A percentile compares a stretch with the other conserved stretches of the same genome.
These are phyloP conservation scores for Laterallus jamaicensis DNA, from an alignment of 2,113 vertebrate genomes.

Conservation along the genomic window DNA sequence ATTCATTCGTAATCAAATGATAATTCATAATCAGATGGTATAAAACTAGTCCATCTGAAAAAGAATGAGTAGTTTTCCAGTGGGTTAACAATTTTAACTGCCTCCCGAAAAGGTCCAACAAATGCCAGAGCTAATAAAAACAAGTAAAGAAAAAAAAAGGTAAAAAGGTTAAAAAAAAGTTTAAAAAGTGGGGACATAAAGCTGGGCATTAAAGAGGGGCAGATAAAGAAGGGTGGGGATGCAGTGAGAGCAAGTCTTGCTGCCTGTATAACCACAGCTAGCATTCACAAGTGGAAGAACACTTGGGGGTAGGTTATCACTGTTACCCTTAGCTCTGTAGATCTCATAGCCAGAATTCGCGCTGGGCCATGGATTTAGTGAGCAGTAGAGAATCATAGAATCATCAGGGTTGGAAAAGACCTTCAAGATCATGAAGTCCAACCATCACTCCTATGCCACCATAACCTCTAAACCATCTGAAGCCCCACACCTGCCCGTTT, in stretches of 20 bases:
- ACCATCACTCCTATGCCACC: too few species aligned
- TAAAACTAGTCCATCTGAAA: neutral
- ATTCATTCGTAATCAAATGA: neutral
- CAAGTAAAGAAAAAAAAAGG: too few species aligned
- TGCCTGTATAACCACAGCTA: neutral
- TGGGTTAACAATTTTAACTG: neutral
- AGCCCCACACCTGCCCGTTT: too few species aligned
- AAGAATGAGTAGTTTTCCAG: neutral
- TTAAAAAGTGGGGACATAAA: neutral
- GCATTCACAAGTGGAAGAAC: neutral
- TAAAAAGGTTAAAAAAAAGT: too few species aligned
- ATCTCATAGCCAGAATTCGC: neutral
- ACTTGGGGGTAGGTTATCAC: neutral
- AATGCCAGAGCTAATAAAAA: neutral
- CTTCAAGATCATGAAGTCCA: too few species aligned
- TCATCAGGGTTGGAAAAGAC: too few species aligned
- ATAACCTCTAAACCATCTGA: too few species aligned
- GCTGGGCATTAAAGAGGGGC: neutral
- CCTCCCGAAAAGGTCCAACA: neutral
- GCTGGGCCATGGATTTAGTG: neutral
- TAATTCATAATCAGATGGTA: too few species aligned
- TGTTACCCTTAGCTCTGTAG: neutral
- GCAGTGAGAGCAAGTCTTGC: neutral
- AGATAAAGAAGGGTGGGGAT: neutral
- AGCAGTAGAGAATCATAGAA: neutral